Base-by-base conservation (phyloP, 2,797 vertebrate species). In the Anabacerthia variegaticeps region DNA sequence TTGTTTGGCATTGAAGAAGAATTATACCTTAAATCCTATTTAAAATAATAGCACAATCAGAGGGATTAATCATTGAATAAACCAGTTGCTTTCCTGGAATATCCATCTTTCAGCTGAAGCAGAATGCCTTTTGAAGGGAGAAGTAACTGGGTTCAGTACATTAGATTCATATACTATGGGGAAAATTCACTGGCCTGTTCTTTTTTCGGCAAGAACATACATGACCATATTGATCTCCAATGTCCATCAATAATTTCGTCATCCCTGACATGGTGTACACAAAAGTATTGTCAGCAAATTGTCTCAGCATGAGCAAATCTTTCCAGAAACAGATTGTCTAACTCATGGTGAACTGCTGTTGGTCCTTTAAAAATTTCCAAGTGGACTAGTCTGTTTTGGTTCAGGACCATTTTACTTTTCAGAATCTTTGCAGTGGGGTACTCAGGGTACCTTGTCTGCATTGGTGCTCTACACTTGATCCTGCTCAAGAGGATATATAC, bases 191-290 rank as follows among this genome's bases (percentile, higher is more conserved):
- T 4, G 1, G 14, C 41, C 55, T 44, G 55, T 34, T 66, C 43
- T 44, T 75, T 62, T 18, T 14, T 44, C 3, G 1, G 15, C 18
- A 58, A 18, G 23, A 48, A 9, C 24, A 21, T 10, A n/a, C 32
- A 5, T 12, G 30, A 36, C 26, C n/a, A 3, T 6, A 8, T 1
- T 2, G 54, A 43, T 46, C 8, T 61, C n/a, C 58, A 13, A 5
- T 4, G 26, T 75, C 24, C 82, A 55, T 46, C 39, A 36, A 15
- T 3, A 15, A 5, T 19, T 24, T 23, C n/a, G 34, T 17, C 21
- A 51, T 71, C 58, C n/a, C 34, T 67, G 15, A 20, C 5, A 1
- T 24, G 22, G 32, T 0, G 23, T 28, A 43, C 1, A 5, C 14
- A 28, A 7, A 27, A 36, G n/a, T n/a, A 39, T 51, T 17, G 9